Percentiles rank a stretch among this genome's conserved stretches.
These are phyloP conservation scores for Saccostrea cuccullata DNA, from an alignment of 1,140 invertebrate genomes.

Conservation along the genomic window DNA sequence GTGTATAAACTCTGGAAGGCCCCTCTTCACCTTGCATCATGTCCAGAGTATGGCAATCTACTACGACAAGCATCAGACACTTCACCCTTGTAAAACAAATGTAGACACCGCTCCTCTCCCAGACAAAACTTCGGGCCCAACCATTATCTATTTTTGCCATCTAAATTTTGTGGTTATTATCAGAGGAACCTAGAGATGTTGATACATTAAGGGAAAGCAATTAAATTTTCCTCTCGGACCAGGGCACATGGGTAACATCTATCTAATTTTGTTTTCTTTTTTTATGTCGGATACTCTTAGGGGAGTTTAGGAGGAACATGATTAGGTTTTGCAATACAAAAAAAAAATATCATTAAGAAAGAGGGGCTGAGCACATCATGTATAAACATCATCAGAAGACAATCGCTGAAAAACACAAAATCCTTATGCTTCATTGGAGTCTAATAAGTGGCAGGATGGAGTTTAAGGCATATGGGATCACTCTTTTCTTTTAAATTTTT, in stretches of 20 bases:
- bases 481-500: background rate
- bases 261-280: background rate
- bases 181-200: background rate
- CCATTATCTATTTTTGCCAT: slow-evolving; percentile 26
- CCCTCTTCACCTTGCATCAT: slow-evolving; percentile 18
- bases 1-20: background rate
- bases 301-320: background rate
- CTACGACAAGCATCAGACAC: background rate
- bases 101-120: background rate
- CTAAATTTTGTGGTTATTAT: background rate
- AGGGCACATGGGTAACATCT: slow-evolving; percentile 1
- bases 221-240: background rate
- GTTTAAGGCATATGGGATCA: background rate
- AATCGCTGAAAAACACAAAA: background rate
- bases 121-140: background rate
- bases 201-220: background rate
- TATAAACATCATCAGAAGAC: slow-evolving; percentile 32
- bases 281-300: background rate
- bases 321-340: slow-evolving; percentile 3
- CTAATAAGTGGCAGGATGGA: background rate
- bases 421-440: background rate
- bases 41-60: slow-evolving; percentile 6
- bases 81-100: background rate
- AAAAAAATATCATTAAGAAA: background rate
- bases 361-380: background rate